A percentile compares a stretch with the other conserved stretches of the same genome.
Conservation (phyloP, 2,113 vertebrate species). For the Gorsachius goisagi region DNA sequence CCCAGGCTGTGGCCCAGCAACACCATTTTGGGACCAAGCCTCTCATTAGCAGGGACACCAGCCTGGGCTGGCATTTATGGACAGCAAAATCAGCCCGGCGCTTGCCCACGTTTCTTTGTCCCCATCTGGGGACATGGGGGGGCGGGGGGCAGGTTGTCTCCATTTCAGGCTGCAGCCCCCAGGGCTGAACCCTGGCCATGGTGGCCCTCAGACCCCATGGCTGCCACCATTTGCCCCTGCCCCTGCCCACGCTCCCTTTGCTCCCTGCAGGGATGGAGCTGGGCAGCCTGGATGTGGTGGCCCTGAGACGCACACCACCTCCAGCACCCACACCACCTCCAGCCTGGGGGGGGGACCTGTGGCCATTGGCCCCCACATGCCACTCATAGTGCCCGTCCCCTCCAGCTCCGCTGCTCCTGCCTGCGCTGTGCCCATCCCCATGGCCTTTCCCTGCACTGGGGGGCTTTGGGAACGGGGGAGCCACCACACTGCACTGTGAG, state of each 20-base stretch:
- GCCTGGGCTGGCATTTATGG: background rate
- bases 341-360: background rate
- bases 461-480: no score
- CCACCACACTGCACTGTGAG: background rate
- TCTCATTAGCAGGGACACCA: background rate
- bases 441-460: no score
- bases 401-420: background rate
- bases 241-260: no score
- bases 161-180: background rate
- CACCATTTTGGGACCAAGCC: rapidly evolving
- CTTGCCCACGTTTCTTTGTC: rapidly evolving
- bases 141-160: background rate
- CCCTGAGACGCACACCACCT: background rate
- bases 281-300: background rate
- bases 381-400: background rate
- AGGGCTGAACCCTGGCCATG: background rate
- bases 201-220: background rate
- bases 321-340: background rate
- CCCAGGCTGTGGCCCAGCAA: background rate
- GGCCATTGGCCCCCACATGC: background rate
- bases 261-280: background rate
- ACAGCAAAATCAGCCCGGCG: background rate
- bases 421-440: background rate
- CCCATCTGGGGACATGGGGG: background rate
- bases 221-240: background rate